Conservation (phyloP, 2,888 invertebrate genomes). For the Rhagium mordax region DNA sequence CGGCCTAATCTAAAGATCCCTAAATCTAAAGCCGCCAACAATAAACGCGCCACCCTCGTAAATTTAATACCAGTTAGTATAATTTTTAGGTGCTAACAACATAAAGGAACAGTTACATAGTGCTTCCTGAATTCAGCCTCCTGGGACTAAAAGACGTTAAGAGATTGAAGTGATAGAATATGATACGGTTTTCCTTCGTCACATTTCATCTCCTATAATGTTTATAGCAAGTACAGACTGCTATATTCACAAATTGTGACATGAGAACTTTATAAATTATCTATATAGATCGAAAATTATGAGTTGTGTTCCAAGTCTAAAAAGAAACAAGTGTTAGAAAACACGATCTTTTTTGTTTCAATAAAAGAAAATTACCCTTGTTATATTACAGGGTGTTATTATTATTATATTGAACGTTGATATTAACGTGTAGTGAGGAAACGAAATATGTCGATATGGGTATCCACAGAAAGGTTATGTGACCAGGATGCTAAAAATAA, state of each 20-base stretch:
- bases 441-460: too few relatives aligned
- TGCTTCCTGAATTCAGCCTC: conserved; percentile 36
- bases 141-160: conserved; percentile 32
- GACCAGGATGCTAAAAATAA: too few relatives aligned
- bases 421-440: too few relatives aligned
- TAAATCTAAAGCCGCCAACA: neutral
- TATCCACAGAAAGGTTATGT: too few relatives aligned
- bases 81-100: conserved; percentile 19
- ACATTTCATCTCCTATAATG: conserved; percentile 32
- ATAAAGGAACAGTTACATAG: conserved; percentile 31
- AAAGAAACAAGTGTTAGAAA: too few relatives aligned
- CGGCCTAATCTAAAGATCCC: neutral
- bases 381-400: too few relatives aligned
- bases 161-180: conserved; percentile 45
- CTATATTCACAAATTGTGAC: neutral
- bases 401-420: too few relatives aligned
- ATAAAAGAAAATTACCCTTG: too few relatives aligned
- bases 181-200: conserved; percentile 44
- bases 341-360: too few relatives aligned
- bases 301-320: too few relatives aligned
- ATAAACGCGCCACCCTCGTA: conserved; percentile 5
- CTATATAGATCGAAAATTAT: neutral
- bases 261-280: neutral
- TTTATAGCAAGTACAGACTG: neutral
- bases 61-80: conserved; percentile 18